These are phyloP conservation scores for Chloroceryle inda DNA, from an alignment of 2,797 vertebrate genomes.

Conservation along the genomic window DNA sequence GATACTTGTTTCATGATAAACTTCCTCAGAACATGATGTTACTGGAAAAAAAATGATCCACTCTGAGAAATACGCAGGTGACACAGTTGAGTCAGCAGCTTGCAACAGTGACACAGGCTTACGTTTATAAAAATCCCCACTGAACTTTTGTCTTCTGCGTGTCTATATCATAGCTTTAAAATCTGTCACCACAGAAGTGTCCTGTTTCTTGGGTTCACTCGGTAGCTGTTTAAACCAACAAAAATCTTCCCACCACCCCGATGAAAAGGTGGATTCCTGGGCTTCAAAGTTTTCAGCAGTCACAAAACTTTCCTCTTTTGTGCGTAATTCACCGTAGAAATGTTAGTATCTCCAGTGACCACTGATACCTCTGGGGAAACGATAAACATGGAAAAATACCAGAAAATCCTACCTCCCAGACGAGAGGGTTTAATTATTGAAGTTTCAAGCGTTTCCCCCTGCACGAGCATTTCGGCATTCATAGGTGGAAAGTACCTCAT, in stretches of 20 bases:
- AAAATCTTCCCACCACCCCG: background rate
- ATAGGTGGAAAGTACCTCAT: conserved; percentile 64
- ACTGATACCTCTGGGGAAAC: background rate
- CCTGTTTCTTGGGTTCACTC: background rate
- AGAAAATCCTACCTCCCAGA: background rate
- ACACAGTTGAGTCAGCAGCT: conserved; percentile 75
- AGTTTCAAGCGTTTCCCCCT: background rate
- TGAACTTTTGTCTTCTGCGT: conserved; percentile 53
- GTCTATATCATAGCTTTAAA: background rate
- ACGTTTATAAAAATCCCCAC: conserved; percentile 70
- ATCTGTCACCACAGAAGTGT: background rate
- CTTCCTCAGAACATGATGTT: conserved; percentile 70
- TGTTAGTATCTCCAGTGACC: background rate
- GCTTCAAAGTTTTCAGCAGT: background rate
- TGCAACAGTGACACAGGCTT: conserved; percentile 69
- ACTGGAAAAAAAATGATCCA: conserved; percentile 58
- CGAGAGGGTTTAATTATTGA: conserved; percentile 29
- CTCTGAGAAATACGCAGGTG: conserved; percentile 72
- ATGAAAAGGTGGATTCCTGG: background rate
- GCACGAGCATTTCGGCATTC: conserved; percentile 48
- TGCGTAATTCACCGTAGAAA: background rate
- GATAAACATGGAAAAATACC: conserved; percentile 27
- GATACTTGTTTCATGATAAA: conserved; percentile 71
- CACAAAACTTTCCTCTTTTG: background rate
- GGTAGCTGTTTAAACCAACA: background rate